Percentiles rank a stretch among this genome's conserved stretches.
Conservation (phyloP, 2,888 invertebrate genomes). For the Athripsodes cinereus region DNA sequence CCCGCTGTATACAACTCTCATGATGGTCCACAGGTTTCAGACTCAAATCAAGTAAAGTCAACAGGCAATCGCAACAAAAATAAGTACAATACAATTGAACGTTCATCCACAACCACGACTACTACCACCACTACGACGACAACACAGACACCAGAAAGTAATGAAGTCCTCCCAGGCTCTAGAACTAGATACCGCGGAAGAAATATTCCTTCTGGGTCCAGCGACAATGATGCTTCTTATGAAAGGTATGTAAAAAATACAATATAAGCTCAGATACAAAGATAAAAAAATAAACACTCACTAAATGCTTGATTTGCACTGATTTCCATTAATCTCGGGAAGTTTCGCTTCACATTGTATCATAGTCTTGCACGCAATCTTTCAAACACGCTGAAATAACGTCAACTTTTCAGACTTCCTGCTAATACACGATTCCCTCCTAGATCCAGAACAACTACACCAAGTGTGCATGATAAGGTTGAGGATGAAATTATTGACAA, state of each 20-base stretch:
- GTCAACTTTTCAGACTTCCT: conserved; percentile 52
- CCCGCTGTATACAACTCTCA: conserved; percentile 48
- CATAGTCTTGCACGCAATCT: background rate
- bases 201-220: conserved; percentile 42
- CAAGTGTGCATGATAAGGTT: conserved; percentile 37
- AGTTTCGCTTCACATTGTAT: background rate
- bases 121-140: conserved; percentile 39
- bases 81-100: conserved; percentile 52
- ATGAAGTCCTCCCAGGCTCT: conserved; percentile 55
- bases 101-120: conserved; percentile 36
- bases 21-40: conserved; percentile 52
- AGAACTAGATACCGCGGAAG: conserved; percentile 49
- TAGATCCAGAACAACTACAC: conserved; percentile 56
- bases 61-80: conserved; percentile 37
- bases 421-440: conserved; percentile 83
- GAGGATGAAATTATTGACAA: conserved; percentile 37
- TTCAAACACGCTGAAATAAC: conserved; percentile 10
- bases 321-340: background rate
- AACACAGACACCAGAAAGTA: conserved; percentile 55
- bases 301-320: no score
- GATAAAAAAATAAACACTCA: no score
- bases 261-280: background rate
- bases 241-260: conserved; percentile 40
- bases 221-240: conserved; percentile 50
- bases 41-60: conserved; percentile 39